Conservation (phyloP, 2,888 invertebrate species). For the Bellardia bayeri region DNA sequence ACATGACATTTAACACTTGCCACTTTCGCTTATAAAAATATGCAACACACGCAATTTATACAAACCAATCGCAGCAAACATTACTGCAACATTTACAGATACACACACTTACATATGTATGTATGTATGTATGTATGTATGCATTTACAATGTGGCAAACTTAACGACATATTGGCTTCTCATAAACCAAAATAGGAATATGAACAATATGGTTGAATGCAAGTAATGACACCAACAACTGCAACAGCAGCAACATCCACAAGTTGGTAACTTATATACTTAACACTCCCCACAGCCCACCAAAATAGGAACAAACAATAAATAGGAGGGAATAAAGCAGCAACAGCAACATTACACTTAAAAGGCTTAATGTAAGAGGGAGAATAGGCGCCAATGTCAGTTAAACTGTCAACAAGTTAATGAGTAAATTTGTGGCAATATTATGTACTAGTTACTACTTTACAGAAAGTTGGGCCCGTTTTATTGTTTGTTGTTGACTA, state of each 20-base stretch:
- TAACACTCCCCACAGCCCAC: slow-evolving; percentile 65
- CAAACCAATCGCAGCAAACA: neutral
- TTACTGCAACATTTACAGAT: neutral
- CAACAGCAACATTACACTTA: slow-evolving; percentile 6
- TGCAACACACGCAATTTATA: neutral
- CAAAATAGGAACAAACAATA: slow-evolving; percentile 45
- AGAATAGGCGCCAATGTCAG: slow-evolving; percentile 72
- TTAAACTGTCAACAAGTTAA: slow-evolving; percentile 74
- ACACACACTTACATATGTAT: neutral
- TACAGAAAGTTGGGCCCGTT: slow-evolving; percentile 59
- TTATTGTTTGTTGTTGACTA: slow-evolving; percentile 38
- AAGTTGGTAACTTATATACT: slow-evolving; percentile 62
- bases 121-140: neutral
- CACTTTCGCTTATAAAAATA: slow-evolving; percentile 54
- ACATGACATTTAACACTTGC: slow-evolving; percentile 72
- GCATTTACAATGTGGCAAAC: slow-evolving; percentile 16
- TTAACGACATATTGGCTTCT: slow-evolving; percentile 68
- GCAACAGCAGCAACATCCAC: slow-evolving; percentile 45
- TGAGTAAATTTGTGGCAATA: slow-evolving; percentile 73
- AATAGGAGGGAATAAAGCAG: slow-evolving; percentile 30
- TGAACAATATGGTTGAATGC: slow-evolving; percentile 45
- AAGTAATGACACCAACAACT: slow-evolving; percentile 41
- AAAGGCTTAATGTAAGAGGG: slow-evolving; percentile 59
- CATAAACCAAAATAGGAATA: slow-evolving; percentile 66
- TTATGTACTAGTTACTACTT: slow-evolving; percentile 66